Evolutionary conservation across 1,140 invertebrate genomes (phyloP).

Genomic region (Calliphora vicina): DNA sequence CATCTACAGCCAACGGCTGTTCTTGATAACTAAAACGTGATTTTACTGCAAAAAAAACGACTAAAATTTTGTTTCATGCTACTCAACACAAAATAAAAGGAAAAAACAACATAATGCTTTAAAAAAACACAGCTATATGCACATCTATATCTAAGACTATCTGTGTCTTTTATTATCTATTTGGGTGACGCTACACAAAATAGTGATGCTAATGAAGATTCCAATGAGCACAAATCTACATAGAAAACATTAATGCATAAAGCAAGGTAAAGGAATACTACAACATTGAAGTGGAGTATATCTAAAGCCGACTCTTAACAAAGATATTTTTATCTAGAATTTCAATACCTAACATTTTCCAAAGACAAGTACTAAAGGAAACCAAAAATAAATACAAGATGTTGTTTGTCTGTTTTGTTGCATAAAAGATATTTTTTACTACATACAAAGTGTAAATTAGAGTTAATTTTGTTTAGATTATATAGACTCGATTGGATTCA

Average conservation of each 20-base stretch:
- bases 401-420: not conserved
- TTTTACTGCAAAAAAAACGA: conserved; percentile 23
- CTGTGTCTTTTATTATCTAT: no score
- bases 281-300: not conserved
- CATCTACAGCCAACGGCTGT: conserved; percentile 20
- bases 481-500: no score
- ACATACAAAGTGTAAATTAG: not conserved
- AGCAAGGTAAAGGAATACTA: not conserved
- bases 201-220: conserved; percentile 28
- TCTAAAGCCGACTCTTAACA: not conserved
- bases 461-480: conserved; percentile 1
- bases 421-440: not conserved
- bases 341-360: not conserved
- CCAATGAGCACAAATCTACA: conserved; percentile 2
- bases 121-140: no score
- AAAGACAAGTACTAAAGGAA: not conserved
- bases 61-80: no score
- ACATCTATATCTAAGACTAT: no score
- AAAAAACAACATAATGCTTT: not conserved
- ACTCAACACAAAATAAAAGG: not conserved
- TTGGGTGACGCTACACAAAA: not conserved
- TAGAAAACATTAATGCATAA: no score
- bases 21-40: conserved; percentile 29
- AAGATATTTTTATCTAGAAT: not conserved
- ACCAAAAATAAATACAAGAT: not conserved